Base-by-base conservation (phyloP, 2,113 vertebrate species). In the Tautogolabrus adspersus region DNA sequence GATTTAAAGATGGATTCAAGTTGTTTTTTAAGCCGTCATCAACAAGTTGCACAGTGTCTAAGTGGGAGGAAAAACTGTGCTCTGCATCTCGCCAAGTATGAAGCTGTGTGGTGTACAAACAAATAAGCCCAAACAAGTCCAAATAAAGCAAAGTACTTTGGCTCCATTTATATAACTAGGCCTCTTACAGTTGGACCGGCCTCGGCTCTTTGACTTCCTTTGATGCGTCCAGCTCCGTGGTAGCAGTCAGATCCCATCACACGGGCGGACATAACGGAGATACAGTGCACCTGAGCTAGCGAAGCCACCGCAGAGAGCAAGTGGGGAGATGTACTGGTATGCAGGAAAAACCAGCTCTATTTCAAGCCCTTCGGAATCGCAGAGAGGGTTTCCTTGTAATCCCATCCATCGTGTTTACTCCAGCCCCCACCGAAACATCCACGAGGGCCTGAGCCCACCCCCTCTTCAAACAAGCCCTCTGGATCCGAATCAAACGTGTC, bases 111-210 rank as follows among this genome's bases (percentile, higher is more conserved):
- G 89, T 93, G 81, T 54, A 85, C 91, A 93, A 93, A 93, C 89
- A 93, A 92, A 93, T 91, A 91, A 85, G 84, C 55, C 88, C 88
- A 91, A 92, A 92, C 85, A 92, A 91, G 90, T 91, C 90, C 91
- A 92, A 93, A 91, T 93, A 93, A 93, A 92, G 90, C 91, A 92
- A 91, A 93, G 93, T 91, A 91, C 91, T 92, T 92, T 93, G 92
- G 90, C 90, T 88, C 89, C 90, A 86, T 92, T 91, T 93, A 91
- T 91, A 83, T 87, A 89, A 89, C 87, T 83, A 82, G 81, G 83
- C 88, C 88, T 92, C 90, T 91, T 90, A 87, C 89, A 89, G 93
- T 88, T 87, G 88, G 91, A 83, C 80, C 58, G 82, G 83, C 85
- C 87, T 75, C 75, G 73, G 67, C 86, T 89, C 88, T 79, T 75